Conservation (phyloP, 2,888 invertebrate species). For the Amiota mariae region DNA sequence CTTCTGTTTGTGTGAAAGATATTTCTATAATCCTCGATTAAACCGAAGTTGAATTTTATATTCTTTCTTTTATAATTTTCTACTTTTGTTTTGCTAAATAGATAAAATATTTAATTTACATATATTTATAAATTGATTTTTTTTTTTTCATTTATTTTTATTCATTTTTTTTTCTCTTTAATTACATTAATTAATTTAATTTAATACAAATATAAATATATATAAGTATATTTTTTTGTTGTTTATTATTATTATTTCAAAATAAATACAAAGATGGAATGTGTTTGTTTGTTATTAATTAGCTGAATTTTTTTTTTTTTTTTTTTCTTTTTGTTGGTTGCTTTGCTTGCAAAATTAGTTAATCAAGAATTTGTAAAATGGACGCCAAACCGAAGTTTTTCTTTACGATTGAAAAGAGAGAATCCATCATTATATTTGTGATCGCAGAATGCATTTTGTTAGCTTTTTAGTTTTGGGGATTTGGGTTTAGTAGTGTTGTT, state of each 20-base stretch:
- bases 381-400: slow-evolving; percentile 34
- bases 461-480: background rate
- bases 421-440: slow-evolving; percentile 33
- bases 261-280: slow-evolving; percentile 19
- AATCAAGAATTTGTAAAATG: slow-evolving; percentile 40
- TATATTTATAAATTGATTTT: background rate
- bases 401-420: background rate
- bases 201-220: background rate
- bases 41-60: too few relatives aligned
- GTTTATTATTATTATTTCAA: background rate
- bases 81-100: slow-evolving; percentile 35
- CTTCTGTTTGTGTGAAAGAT: too few relatives aligned
- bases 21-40: too few relatives aligned
- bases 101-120: slow-evolving; percentile 47
- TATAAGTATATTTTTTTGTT: background rate
- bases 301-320: background rate
- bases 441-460: slow-evolving; percentile 46
- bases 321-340: background rate
- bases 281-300: background rate
- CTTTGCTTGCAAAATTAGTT: slow-evolving; percentile 2
- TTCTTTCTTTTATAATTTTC: background rate
- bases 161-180: background rate
- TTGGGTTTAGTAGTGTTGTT: slow-evolving; percentile 25
- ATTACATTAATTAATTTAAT: background rate
- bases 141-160: background rate